These are phyloP conservation scores for Trinectes maculatus DNA, from an alignment of 2,113 vertebrate species.

Conservation along the genomic window DNA sequence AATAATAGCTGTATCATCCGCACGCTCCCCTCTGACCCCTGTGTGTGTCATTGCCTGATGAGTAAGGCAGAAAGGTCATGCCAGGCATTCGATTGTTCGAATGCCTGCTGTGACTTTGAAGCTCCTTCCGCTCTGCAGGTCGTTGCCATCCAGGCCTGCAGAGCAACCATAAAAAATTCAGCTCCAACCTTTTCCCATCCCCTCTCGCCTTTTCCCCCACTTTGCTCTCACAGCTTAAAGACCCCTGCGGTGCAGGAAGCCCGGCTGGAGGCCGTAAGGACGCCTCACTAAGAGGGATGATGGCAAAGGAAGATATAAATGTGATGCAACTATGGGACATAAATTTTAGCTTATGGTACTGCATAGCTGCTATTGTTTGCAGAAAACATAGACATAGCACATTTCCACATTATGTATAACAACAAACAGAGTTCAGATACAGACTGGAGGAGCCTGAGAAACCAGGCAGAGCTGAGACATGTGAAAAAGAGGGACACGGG, in stretches of 20 bases:
- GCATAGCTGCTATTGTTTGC: slow-evolving; percentile 2
- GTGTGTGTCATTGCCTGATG: not conserved
- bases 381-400: not conserved
- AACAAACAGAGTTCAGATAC: slow-evolving; percentile 11
- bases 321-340: no score
- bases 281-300: slow-evolving; percentile 48
- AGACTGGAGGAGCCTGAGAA: slow-evolving; percentile 38
- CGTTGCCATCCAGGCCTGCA: slow-evolving; percentile 37
- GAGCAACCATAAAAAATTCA: slow-evolving; percentile 82
- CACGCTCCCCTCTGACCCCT: not conserved
- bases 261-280: slow-evolving; percentile 49
- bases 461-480: slow-evolving; percentile 63
- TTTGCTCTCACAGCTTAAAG: slow-evolving; percentile 48
- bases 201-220: slow-evolving; percentile 34
- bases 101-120: slow-evolving; percentile 54
- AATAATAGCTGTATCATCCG: slow-evolving; percentile 22
- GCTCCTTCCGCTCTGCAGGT: slow-evolving; percentile 37
- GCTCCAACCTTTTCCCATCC: slow-evolving; percentile 75
- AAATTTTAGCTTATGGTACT: not conserved
- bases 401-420: slow-evolving; percentile 5
- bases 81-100: slow-evolving; percentile 14
- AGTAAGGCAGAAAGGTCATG: slow-evolving; percentile 17
- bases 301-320: slow-evolving; percentile 15
- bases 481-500: slow-evolving; percentile 64
- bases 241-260: slow-evolving; percentile 62